Evolutionary conservation across 2,888 invertebrate genomes (phyloP).

Genomic region (Hydroisotoma schaefferi): DNA sequence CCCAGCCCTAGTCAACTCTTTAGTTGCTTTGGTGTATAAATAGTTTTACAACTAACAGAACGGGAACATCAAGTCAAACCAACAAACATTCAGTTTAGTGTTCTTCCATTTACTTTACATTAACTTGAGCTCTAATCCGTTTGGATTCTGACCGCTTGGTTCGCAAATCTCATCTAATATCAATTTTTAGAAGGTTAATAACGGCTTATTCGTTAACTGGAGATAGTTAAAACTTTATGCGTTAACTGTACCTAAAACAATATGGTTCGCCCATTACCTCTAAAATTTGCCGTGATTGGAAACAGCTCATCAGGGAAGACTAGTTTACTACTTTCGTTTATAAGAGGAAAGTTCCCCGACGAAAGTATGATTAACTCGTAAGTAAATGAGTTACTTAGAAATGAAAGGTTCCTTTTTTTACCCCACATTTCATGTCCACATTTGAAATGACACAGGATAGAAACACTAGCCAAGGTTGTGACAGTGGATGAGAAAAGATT

Average conservation of each 20-base stretch:
- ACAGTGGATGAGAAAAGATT: not conserved
- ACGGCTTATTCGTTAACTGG: too few species aligned
- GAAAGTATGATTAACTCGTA: conserved; percentile 69
- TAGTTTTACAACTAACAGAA: too few species aligned
- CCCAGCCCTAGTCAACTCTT: too few species aligned
- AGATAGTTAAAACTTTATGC: too few species aligned
- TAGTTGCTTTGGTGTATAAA: too few species aligned
- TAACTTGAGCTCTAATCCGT: too few species aligned
- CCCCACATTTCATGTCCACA: not conserved
- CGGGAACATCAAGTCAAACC: too few species aligned
- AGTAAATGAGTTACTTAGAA: conserved; percentile 56
- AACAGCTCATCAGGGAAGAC: conserved; percentile 91
- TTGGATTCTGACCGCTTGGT: too few species aligned
- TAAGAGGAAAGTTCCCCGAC: conserved; percentile 73
- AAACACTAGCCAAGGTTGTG: not conserved
- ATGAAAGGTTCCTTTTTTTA: not conserved
- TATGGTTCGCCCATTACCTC: conserved; percentile 5
- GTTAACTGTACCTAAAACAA: not conserved
- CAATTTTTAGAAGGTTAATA: too few species aligned
- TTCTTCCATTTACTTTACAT: too few species aligned
- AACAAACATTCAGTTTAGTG: too few species aligned
- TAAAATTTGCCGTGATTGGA: conserved; percentile 83
- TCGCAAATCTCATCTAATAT: too few species aligned
- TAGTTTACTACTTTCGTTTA: conserved; percentile 80
- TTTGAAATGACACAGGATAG: not conserved